These are phyloP conservation scores for Centropristis striata DNA, from an alignment of 2,113 vertebrate genomes.

Conservation along the genomic window DNA sequence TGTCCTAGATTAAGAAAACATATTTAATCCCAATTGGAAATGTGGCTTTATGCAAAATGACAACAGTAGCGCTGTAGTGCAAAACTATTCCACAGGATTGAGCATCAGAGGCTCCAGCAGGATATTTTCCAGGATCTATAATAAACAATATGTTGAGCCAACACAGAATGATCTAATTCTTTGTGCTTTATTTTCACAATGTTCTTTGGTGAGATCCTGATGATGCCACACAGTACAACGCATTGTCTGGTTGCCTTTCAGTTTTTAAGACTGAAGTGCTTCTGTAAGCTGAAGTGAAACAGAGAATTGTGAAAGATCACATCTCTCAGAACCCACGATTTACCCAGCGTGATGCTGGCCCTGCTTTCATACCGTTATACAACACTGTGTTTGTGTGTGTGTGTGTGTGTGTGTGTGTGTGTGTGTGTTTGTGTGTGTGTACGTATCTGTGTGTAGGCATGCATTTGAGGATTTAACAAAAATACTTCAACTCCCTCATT, in stretches of 20 bases:
- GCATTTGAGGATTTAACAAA: conserved; percentile 46
- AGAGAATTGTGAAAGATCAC: conserved; percentile 30
- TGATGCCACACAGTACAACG: not conserved
- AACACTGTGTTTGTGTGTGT: conserved; percentile 21
- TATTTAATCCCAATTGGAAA: no score
- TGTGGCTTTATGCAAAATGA: no score
- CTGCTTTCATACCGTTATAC: conserved; percentile 16
- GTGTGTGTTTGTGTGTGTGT: no score
- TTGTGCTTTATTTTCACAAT: not conserved
- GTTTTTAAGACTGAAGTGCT: conserved; percentile 2
- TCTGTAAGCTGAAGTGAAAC: conserved; percentile 19
- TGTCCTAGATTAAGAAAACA: no score
- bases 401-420: conserved; percentile 13
- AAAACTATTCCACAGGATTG: no score
- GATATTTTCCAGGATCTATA: not conserved
- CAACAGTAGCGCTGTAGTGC: no score
- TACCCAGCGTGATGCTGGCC: conserved; percentile 40
- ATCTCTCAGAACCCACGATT: conserved; percentile 42
- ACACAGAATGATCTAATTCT: not conserved
- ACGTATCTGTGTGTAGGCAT: not conserved
- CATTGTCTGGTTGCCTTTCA: not conserved
- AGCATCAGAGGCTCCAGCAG: not conserved
- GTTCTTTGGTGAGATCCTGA: not conserved
- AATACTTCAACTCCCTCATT: conserved; percentile 48
- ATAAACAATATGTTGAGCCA: not conserved